A percentile compares a stretch with the other conserved stretches of the same genome.
Evolutionary conservation across 2,797 vertebrate species (phyloP).

Genomic region (Propithecus perrieri): DNA sequence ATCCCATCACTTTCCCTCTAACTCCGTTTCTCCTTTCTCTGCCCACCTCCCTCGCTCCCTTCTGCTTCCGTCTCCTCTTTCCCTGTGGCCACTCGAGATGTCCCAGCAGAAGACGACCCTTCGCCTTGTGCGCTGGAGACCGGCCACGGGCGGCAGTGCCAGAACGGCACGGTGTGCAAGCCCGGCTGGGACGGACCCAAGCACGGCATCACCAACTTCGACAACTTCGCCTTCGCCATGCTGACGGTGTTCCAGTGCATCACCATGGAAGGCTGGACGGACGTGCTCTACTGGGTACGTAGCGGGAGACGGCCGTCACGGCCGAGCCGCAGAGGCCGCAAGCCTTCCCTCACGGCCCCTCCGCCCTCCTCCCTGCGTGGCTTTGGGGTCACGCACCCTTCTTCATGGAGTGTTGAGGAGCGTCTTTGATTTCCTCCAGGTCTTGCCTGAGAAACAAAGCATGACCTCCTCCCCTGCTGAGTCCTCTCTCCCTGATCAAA

Average conservation of each 20-base stretch:
- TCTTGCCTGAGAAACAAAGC: conserved; percentile 30
- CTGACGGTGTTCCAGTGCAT: conserved; percentile 99
- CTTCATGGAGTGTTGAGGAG: neutral
- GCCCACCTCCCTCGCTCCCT: neutral
- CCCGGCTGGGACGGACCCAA: conserved; percentile 97
- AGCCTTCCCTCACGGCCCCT: neutral
- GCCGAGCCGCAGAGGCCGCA: neutral
- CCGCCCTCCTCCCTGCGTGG: neutral
- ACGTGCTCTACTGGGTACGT: conserved; percentile 98
- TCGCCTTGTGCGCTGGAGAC: conserved; percentile 93
- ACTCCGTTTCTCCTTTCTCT: conserved; percentile 52
- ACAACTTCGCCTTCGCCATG: conserved; percentile 99
- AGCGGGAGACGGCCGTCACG: neutral
- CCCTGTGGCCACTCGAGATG: conserved; percentile 82
- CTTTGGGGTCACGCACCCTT: neutral
- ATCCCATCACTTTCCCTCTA: conserved; percentile 30
- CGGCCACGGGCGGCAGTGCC: conserved; percentile 95
- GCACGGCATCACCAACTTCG: conserved; percentile 98
- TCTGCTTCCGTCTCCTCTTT: neutral
- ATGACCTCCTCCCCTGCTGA: neutral
- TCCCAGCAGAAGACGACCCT: conserved; percentile 91
- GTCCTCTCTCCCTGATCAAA: neutral
- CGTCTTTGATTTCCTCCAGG: conserved; percentile 27
- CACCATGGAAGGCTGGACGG: conserved; percentile 99
- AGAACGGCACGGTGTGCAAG: conserved; percentile 91